Evolutionary conservation across 2,113 vertebrate genomes (phyloP).

Genomic region (human (Homo sapiens)): GRCh38 chr7:51272501-51273000

Average conservation of each 20-base stretch:
- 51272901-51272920: background rate
- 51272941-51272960: too few relatives aligned
- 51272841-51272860: background rate
- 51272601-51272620: background rate
- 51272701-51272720: too few relatives aligned
- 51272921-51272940: too few relatives aligned
- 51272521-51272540: background rate
- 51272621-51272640: background rate
- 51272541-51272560: background rate
- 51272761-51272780: background rate
- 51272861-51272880: accelerated
- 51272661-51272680: background rate
- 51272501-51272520: background rate
- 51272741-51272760: background rate
- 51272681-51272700: accelerated
- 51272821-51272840: background rate
- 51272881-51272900: accelerated
- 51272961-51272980: too few relatives aligned
- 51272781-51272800: background rate
- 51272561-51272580: background rate
- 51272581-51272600: background rate
- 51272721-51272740: too few relatives aligned
- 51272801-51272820: background rate
- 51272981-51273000: background rate
- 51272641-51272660: too few relatives aligned